phyloP scores from a whole-genome alignment of 2,888 invertebrate species.

The Neoascia interrupta region DNA sequence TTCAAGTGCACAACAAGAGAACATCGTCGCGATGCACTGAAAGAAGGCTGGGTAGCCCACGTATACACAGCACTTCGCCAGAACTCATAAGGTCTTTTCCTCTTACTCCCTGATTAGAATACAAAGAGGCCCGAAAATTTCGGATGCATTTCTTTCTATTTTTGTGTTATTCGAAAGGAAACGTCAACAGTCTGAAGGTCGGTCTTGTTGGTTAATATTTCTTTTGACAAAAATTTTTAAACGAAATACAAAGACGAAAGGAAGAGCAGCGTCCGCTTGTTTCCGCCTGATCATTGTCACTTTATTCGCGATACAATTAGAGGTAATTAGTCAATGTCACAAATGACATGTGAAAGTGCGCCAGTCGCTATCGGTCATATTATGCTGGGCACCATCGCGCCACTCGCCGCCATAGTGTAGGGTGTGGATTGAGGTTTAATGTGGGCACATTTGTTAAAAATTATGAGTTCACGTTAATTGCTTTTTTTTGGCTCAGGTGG shows the following conservation, averaged over 20 bases:
- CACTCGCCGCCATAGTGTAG: background rate
- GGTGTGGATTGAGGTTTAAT: background rate
- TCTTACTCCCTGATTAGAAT: conserved; percentile 41
- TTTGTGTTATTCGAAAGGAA: conserved; percentile 29
- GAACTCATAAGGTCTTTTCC: no score
- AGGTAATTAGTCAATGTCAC: conserved; percentile 60
- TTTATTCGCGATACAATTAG: conserved; percentile 50
- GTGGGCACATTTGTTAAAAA: conserved; percentile 13
- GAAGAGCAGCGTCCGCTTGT: background rate
- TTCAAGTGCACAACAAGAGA: conserved; percentile 51
- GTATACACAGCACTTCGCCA: conserved; percentile 2
- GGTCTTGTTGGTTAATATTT: conserved; percentile 19
- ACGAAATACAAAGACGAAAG: conserved; percentile 19
- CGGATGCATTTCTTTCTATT: conserved; percentile 26
- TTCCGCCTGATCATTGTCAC: conserved; percentile 53
- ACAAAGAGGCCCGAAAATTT: background rate
- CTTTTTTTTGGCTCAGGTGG: conserved; percentile 1
- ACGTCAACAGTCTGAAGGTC: conserved; percentile 47
- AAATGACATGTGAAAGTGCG: conserved; percentile 48
- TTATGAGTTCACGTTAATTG: conserved; percentile 11
- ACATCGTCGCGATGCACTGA: background rate
- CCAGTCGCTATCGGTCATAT: conserved; percentile 5
- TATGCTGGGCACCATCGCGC: conserved; percentile 6
- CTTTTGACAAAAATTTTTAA: background rate
- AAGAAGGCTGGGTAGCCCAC: no score